phyloP scores from a whole-genome alignment of 2,113 vertebrate species.

The Xiphias gladius region DNA sequence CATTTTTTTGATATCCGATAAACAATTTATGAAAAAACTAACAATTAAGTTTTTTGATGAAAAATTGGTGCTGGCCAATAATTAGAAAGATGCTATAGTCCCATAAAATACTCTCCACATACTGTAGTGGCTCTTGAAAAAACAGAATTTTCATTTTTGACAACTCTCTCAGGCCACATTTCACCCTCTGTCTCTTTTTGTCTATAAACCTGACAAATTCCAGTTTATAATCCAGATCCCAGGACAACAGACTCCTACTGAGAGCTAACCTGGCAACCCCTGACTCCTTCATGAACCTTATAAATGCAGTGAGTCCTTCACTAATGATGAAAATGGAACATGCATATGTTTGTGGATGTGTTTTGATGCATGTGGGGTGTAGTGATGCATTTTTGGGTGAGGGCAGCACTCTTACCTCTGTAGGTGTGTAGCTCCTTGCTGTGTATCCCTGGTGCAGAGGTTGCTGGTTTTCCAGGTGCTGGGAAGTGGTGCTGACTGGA shows the following conservation, averaged over 20 bases:
- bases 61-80: too few species aligned
- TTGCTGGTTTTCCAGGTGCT: constrained; percentile 43
- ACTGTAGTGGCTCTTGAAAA: too few species aligned
- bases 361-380: background rate
- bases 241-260: background rate
- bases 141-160: too few species aligned
- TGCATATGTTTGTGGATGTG: background rate
- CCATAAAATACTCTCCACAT: too few species aligned
- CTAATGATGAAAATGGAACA: background rate
- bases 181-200: constrained; percentile 4
- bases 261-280: constrained; percentile 12
- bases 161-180: constrained; percentile 13
- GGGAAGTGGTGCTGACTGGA: constrained; percentile 60
- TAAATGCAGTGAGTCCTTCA: constrained; percentile 4
- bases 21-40: too few species aligned
- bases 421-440: constrained; percentile 68
- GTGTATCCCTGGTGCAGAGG: constrained; percentile 48
- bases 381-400: too few species aligned
- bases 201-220: constrained; percentile 27
- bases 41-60: too few species aligned
- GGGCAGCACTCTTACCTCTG: constrained; percentile 74
- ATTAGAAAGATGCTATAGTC: too few species aligned
- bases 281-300: constrained; percentile 3
- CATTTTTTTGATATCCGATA: too few species aligned
- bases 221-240: constrained; percentile 15